Evolutionary conservation across 2,797 vertebrate species (phyloP).

Genomic region (Sorex maritimensis): DNA sequence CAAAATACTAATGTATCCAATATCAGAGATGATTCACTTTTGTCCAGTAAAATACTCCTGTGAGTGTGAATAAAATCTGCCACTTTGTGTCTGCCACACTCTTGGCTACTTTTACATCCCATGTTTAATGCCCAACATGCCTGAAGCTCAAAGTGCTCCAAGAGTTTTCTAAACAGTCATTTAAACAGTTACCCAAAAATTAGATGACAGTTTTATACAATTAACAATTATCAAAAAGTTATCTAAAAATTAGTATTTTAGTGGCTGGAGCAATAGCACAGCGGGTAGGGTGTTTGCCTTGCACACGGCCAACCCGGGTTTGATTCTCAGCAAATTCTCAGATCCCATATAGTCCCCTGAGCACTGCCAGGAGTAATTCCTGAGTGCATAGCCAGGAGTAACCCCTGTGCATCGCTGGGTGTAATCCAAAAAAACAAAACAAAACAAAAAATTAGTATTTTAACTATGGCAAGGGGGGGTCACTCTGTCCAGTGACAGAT

Average conservation of each 20-base stretch:
- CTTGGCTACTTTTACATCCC: not conserved
- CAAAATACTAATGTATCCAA: not conserved
- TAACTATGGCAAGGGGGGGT: not conserved
- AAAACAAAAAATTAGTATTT: not conserved
- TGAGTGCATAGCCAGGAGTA: no score
- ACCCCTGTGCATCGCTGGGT: no score
- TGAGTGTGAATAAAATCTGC: not conserved
- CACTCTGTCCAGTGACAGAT: not conserved
- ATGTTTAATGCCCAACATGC: not conserved
- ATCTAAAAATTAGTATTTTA: constrained; percentile 34
- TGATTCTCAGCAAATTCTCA: no score
- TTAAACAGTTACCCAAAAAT: no score
- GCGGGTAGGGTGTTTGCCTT: no score
- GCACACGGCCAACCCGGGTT: no score
- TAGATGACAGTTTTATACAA: not conserved
- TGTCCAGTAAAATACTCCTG: not conserved
- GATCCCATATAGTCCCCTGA: no score
- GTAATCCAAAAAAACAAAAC: no score
- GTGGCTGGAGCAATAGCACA: no score
- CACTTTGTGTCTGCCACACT: not conserved
- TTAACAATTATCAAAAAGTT: not conserved
- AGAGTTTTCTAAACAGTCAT: not conserved
- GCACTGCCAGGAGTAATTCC: no score
- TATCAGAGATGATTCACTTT: accelerated
- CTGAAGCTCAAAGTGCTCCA: not conserved